phyloP scores from a whole-genome alignment of 2,797 vertebrate species.

The Aldrovandia affinis region DNA sequence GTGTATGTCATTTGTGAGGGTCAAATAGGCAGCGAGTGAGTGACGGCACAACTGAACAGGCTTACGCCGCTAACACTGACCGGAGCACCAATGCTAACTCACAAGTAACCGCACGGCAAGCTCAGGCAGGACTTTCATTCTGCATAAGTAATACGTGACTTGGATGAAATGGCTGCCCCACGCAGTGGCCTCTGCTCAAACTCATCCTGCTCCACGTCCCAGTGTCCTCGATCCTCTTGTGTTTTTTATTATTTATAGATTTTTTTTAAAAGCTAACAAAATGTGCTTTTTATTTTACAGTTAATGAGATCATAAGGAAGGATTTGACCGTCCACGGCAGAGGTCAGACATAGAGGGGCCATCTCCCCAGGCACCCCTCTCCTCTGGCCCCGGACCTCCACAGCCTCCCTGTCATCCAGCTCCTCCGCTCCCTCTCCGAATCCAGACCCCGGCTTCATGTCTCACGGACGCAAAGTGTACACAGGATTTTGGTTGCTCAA shows the following conservation, averaged over 20 bases:
- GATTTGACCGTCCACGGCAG: conserved; percentile 86
- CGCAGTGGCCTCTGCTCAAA: background rate
- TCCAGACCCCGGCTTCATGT: background rate
- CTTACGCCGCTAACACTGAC: background rate
- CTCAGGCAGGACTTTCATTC: background rate
- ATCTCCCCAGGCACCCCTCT: conserved; percentile 33
- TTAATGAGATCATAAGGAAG: conserved; percentile 96
- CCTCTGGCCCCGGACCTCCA: background rate
- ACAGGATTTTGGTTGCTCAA: background rate
- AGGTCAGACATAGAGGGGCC: conserved; percentile 73
- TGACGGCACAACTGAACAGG: background rate
- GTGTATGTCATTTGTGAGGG: no score
- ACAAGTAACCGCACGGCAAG: background rate
- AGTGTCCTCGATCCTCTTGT: no score
- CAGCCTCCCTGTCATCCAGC: background rate
- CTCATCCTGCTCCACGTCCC: background rate
- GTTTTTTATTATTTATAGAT: background rate
- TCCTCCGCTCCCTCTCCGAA: background rate
- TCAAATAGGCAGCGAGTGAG: background rate
- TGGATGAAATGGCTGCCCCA: background rate
- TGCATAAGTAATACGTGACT: background rate
- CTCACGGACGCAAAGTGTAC: background rate
- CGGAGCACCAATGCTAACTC: background rate
- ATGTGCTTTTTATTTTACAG: conserved; percentile 68
- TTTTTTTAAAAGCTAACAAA: background rate